These are phyloP conservation scores for Pangasius sanitwongsei DNA, from an alignment of 2,797 vertebrate species.

Conservation along the genomic window DNA sequence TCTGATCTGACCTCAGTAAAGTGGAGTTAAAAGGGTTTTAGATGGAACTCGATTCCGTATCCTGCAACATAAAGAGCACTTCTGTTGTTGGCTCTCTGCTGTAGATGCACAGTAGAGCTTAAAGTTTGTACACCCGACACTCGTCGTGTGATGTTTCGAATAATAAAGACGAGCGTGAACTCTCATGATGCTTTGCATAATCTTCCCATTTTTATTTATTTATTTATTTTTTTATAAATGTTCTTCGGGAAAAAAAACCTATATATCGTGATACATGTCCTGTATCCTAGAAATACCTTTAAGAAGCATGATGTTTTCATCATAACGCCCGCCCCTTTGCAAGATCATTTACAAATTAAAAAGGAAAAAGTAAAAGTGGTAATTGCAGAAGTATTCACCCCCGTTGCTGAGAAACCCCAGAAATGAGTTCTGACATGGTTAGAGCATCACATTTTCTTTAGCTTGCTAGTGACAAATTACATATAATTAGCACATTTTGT, in stretches of 20 bases:
- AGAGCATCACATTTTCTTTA: too few relatives aligned
- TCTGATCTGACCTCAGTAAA: slow-evolving; percentile 35
- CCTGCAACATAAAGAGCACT: background rate
- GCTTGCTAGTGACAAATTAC: too few relatives aligned
- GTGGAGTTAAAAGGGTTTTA: background rate
- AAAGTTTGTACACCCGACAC: background rate
- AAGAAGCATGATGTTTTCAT: background rate
- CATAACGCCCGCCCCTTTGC: background rate
- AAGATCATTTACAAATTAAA: background rate
- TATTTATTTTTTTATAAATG: too few relatives aligned
- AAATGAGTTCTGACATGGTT: too few relatives aligned
- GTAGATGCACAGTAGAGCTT: background rate
- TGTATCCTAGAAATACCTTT: background rate
- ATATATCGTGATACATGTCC: background rate
- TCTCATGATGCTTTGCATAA: too few relatives aligned
- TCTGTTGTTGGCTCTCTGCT: background rate
- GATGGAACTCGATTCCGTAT: too few relatives aligned
- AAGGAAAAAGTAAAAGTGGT: background rate
- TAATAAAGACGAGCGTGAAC: too few relatives aligned
- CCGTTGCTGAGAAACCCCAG: background rate
- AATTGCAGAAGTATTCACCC: background rate
- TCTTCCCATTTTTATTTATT: too few relatives aligned
- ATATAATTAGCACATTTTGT: too few relatives aligned
- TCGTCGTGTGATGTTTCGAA: background rate
- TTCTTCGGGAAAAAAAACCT: background rate